phyloP scores from a whole-genome alignment of 2,888 invertebrate species.

The Drosophila merina region DNA sequence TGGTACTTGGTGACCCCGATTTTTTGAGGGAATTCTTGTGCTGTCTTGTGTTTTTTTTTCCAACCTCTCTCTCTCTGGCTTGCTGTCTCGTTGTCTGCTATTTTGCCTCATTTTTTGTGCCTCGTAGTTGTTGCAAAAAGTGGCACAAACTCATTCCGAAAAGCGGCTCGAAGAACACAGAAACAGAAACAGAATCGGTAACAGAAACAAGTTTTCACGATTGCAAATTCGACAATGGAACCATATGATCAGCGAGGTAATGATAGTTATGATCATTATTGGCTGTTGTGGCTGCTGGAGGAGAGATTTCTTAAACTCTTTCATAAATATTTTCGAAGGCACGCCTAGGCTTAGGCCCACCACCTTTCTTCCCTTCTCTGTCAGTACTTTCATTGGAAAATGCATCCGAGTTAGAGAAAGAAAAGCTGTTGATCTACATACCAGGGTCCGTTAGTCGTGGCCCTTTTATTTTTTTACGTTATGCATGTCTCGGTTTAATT shows the following conservation, averaged over 20 bases:
- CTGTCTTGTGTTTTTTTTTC: conserved; percentile 15
- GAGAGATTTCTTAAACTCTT: conserved; percentile 19
- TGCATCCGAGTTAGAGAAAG: conserved; percentile 13
- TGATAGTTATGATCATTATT: conserved; percentile 74
- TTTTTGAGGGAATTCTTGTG: conserved; percentile 64
- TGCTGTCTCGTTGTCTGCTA: conserved; percentile 2
- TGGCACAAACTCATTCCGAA: conserved; percentile 73
- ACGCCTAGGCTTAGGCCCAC: conserved; percentile 37
- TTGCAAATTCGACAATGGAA: conserved; percentile 74
- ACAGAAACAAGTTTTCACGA: conserved; percentile 67
- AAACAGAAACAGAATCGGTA: conserved; percentile 2
- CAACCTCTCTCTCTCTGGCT: conserved; percentile 11
- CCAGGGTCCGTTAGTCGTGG: conserved; percentile 52
- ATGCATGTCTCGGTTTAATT: conserved; percentile 62
- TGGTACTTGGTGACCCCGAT: conserved; percentile 69
- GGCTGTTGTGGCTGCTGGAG: conserved; percentile 7
- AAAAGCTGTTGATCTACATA: conserved; percentile 46
- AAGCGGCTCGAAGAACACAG: conserved; percentile 49
- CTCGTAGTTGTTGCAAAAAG: conserved; percentile 54
- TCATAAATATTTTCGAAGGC: conserved; percentile 39
- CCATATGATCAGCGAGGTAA: conserved; percentile 72
- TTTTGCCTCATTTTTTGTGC: conserved; percentile 38
- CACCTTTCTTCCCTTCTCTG: conserved; percentile 1
- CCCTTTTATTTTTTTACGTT: conserved; percentile 32
- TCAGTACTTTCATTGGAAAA: conserved; percentile 20